These are phyloP conservation scores for Thermophis baileyi DNA, from an alignment of 2,113 vertebrate genomes.

Conservation along the genomic window DNA sequence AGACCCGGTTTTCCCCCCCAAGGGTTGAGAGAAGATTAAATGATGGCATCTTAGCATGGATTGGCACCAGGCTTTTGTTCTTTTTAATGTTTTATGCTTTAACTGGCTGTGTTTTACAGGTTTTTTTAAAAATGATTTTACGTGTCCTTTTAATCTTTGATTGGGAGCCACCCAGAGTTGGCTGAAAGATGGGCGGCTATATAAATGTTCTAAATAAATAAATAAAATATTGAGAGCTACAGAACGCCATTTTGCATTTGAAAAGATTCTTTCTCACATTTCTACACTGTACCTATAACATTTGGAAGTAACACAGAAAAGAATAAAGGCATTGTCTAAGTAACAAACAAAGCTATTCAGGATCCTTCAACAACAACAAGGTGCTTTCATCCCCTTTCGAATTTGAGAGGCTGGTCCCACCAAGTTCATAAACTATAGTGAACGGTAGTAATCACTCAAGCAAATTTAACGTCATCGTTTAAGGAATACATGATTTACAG, in stretches of 20 bases:
- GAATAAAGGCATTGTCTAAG: not conserved
- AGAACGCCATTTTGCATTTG: not conserved
- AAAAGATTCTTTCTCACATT: not conserved
- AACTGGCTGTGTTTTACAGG: not conserved
- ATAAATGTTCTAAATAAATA: not conserved
- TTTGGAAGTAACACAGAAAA: not conserved
- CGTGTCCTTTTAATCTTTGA: not conserved
- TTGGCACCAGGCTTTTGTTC: not conserved
- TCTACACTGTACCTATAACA: not conserved
- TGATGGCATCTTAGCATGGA: not conserved
- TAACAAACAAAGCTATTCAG: not conserved
- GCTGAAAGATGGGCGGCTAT: not conserved
- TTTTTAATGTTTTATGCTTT: not conserved
- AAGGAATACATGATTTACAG: not conserved
- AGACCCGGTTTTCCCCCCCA: not conserved
- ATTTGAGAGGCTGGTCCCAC: not conserved
- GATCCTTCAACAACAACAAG: slow-evolving; percentile 7
- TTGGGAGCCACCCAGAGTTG: not conserved
- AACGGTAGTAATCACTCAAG: not conserved
- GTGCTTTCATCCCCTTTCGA: not conserved
- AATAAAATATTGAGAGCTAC: not conserved
- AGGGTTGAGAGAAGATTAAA: not conserved
- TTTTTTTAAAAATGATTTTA: not conserved
- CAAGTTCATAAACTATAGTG: slow-evolving; percentile 1
- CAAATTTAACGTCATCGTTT: not conserved